Evolutionary conservation across 2,888 invertebrate genomes (phyloP).

Genomic region (Apodemia duryi): DNA sequence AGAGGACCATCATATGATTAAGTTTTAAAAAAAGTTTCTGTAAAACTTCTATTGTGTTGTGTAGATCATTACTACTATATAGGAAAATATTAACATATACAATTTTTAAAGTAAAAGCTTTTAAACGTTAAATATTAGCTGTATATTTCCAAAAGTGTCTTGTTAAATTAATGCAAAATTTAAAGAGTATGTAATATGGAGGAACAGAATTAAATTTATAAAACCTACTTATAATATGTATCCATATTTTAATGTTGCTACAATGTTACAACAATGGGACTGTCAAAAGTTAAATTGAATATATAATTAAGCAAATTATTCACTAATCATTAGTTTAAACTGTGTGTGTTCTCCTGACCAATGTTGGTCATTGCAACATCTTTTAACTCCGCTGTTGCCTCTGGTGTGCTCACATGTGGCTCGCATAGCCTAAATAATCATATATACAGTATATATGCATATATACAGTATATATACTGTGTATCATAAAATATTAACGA

Average conservation of each 20-base stretch:
- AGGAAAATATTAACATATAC: not conserved
- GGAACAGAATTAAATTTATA: not conserved
- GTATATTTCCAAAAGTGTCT: not conserved
- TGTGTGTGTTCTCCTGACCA: too few species aligned
- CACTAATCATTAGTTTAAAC: too few species aligned
- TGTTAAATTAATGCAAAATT: not conserved
- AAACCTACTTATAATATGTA: not conserved
- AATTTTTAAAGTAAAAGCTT: not conserved
- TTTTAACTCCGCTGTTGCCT: too few species aligned
- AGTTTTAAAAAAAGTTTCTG: conserved; percentile 17
- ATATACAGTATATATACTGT: too few species aligned
- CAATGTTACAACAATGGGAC: not conserved
- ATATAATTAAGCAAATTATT: not conserved
- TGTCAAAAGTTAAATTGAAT: too few species aligned
- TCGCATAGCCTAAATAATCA: too few species aligned
- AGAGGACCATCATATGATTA: conserved; percentile 80
- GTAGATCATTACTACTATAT: not conserved
- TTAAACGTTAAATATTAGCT: not conserved
- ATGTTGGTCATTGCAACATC: too few species aligned
- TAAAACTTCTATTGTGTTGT: not conserved
- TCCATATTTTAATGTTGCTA: not conserved
- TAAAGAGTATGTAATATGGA: not conserved
- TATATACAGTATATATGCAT: too few species aligned
- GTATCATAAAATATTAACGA: too few species aligned
- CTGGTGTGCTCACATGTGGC: too few species aligned